Percentiles rank a stretch among this genome's conserved stretches.
These are phyloP conservation scores for Actinernus sp. DNA, from an alignment of 92 coral and sea anemone genomes.

Conservation along the genomic window DNA sequence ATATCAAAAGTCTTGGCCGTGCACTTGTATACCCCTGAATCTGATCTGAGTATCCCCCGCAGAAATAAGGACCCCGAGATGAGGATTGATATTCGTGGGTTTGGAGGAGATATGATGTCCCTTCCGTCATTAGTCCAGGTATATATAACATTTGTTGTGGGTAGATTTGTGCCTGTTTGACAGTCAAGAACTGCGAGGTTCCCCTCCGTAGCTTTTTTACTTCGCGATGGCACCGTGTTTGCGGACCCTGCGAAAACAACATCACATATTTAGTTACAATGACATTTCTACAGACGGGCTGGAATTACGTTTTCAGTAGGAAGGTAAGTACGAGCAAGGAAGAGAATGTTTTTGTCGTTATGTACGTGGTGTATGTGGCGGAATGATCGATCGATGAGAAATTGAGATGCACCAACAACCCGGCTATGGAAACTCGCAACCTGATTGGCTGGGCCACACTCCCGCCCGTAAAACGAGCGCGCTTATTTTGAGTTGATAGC, in stretches of 20 bases:
- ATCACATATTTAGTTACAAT: no score
- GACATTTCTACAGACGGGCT: no score
- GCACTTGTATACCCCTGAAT: slow-evolving; percentile 88
- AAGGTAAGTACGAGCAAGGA: no score
- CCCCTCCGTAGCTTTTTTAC: slow-evolving; percentile 73
- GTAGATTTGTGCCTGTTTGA: slow-evolving; percentile 53
- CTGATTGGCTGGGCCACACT: no score
- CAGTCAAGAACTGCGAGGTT: slow-evolving; percentile 83
- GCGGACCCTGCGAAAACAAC: slow-evolving; percentile 31
- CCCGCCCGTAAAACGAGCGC: no score
- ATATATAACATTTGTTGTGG: slow-evolving; percentile 52
- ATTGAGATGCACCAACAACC: no score
- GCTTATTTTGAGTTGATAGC: no score
- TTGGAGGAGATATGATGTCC: slow-evolving; percentile 41
- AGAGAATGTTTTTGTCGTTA: no score
- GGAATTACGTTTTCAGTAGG: no score
- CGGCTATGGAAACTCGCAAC: no score
- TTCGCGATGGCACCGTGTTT: slow-evolving; percentile 68
- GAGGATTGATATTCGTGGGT: slow-evolving; percentile 62
- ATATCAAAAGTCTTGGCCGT: slow-evolving; percentile 81
- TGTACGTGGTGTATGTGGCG: no score
- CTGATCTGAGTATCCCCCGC: slow-evolving; percentile 47
- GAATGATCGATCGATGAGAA: no score
- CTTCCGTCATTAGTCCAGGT: slow-evolving; percentile 84
- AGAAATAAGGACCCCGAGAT: slow-evolving; percentile 86